Base-by-base conservation (phyloP, 1,140 invertebrate genomes). In the Drosophila albomicans region DNA sequence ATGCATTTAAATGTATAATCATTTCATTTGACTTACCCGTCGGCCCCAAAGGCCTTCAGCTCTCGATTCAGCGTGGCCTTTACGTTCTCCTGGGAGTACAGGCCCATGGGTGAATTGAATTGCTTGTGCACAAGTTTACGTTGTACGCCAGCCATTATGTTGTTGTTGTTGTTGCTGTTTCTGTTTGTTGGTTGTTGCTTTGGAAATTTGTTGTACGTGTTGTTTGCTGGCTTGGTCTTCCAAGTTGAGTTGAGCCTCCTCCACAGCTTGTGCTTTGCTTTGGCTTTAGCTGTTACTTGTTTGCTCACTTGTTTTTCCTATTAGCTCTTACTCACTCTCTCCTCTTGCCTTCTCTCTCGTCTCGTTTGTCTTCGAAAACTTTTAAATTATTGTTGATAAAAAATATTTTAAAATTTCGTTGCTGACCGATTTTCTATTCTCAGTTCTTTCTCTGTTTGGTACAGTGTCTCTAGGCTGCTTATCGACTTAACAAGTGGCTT, bases 21-120 rank as follows among this genome's bases (percentile, higher is more conserved):
- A 90, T 90, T 88, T 82, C 66, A 72, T 70, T 80, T 59, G 73
- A 94, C 95, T 95, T 93, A 97, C 96, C 96, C 96, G 70, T 97
- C 94, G 71, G 95, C 95, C 76, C 96, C 96, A 93, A 97, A 93
- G 79, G 96, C 94, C 93, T 96, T 95, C 65, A 96, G 94, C 92
- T 98, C 96, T 73, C 95, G 95, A 89, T 95, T 94, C 71, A 98
- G 94, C 16, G 97, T 96, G 87, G 97, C 96, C 85, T 96, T 95
- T 71, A 98, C 95, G 82, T 96, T 96, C 92, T 96, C 94, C 77
- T 96, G 95, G 13, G 97, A 98, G 93, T 98, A 98, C 25, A 98
- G 93, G 81, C 96, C 96, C 79, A 98, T 97, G 32, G 97, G 97
- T 56, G 96, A 96, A 93, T 98, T 98, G 94, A 97, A 98, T 93